These are phyloP conservation scores for Calliphora vicina DNA, from an alignment of 1,140 invertebrate genomes.

Conservation along the genomic window DNA sequence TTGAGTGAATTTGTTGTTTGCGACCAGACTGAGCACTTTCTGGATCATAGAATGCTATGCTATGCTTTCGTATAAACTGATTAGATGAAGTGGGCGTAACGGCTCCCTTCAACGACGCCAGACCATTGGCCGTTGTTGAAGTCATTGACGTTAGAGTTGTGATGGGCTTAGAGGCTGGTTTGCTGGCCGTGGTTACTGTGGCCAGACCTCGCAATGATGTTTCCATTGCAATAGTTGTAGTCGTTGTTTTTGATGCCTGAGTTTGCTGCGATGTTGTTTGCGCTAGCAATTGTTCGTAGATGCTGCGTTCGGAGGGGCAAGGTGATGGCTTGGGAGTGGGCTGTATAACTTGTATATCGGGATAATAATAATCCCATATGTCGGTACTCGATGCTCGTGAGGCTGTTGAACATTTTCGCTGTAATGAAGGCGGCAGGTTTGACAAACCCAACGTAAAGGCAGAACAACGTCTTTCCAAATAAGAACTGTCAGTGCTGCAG, in stretches of 20 bases:
- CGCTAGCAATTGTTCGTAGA: conserved; percentile 46
- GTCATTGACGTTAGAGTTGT: not conserved
- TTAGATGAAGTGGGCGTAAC: not conserved
- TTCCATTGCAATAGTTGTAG: not conserved
- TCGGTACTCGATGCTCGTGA: conserved; percentile 65
- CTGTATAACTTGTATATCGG: conserved; percentile 79
- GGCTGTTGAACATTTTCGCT: conserved; percentile 56
- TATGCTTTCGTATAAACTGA: conserved; percentile 55
- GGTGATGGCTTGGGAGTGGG: conserved; percentile 83
- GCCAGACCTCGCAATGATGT: conserved; percentile 9
- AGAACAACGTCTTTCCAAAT: conserved; percentile 78
- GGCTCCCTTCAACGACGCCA: not conserved
- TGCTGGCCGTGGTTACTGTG: conserved; percentile 29
- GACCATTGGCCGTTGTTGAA: conserved; percentile 5
- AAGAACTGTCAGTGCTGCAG: conserved; percentile 82
- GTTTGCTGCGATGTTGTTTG: not conserved
- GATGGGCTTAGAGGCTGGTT: not conserved
- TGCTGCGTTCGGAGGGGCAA: conserved; percentile 73
- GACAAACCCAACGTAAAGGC: conserved; percentile 76
- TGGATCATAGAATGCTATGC: conserved; percentile 60
- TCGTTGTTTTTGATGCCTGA: not conserved
- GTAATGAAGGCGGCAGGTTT: conserved; percentile 65
- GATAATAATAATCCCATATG: conserved; percentile 72
- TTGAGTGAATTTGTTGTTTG: conserved; percentile 61
- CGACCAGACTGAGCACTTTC: conserved; percentile 56